Percentiles rank a stretch among this genome's conserved stretches.
Evolutionary conservation across 1,140 invertebrate species (phyloP).

Genomic region (Portunus trituberculatus): DNA sequence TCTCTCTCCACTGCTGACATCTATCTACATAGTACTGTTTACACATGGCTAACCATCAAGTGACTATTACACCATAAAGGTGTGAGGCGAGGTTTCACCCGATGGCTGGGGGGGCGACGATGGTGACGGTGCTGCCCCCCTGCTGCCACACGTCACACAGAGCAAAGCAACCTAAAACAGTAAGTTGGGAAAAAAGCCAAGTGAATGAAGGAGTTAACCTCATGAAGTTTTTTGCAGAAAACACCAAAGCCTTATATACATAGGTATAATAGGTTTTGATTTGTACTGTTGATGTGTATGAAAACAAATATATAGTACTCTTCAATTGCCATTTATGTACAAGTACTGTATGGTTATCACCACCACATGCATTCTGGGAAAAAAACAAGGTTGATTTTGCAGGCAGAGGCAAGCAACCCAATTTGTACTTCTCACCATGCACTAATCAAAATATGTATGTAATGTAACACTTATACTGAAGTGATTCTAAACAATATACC

Average conservation of each 20-base stretch:
- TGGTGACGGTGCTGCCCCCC: slow-evolving; percentile 14
- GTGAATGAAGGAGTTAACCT: not conserved
- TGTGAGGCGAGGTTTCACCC: slow-evolving; percentile 61
- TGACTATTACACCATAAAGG: not conserved
- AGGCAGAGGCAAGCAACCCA: not conserved
- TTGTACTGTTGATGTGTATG: not conserved
- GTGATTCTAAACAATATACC: not conserved
- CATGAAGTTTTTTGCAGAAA: not conserved
- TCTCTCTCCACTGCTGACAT: too few relatives aligned
- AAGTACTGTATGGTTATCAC: not conserved
- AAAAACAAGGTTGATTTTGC: too few relatives aligned
- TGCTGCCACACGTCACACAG: slow-evolving; percentile 72
- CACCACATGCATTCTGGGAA: not conserved
- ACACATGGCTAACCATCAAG: too few relatives aligned
- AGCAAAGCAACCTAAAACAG: slow-evolving; percentile 71
- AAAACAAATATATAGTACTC: not conserved
- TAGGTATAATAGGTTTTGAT: not conserved
- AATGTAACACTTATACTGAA: not conserved
- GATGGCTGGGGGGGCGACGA: slow-evolving; percentile 44
- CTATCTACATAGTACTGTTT: too few relatives aligned
- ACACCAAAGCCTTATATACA: not conserved
- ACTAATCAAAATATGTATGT: not conserved
- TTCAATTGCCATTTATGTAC: not conserved
- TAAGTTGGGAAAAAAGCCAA: not conserved
- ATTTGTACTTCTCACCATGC: not conserved